Conservation (phyloP, 2,888 invertebrate species). For the Phragmatobia fuliginosa region DNA sequence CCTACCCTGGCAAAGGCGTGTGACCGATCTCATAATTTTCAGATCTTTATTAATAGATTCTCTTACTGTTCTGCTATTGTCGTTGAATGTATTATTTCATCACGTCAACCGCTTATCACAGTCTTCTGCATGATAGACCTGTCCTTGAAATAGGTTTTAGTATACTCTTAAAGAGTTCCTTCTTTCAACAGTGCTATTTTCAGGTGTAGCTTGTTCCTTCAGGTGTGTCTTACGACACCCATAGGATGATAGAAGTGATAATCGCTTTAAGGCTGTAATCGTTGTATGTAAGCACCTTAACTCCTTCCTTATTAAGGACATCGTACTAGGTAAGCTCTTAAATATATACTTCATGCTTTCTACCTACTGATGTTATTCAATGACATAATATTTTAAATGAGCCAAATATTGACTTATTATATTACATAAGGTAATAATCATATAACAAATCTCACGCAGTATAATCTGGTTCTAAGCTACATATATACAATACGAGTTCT, state of each 20-base stretch:
- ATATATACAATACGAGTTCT: too few relatives aligned
- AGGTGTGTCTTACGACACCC: too few relatives aligned
- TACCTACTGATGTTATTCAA: background rate
- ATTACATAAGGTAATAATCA: background rate
- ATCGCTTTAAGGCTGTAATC: constrained; percentile 32
- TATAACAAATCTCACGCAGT: too few relatives aligned
- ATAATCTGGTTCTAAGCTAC: too few relatives aligned
- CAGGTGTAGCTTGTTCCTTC: too few relatives aligned
- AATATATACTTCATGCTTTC: background rate
- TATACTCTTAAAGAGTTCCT: too few relatives aligned
- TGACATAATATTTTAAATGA: background rate
- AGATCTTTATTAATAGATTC: background rate
- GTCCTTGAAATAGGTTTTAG: too few relatives aligned
- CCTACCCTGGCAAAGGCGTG: background rate
- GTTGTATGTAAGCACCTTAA: constrained; percentile 32
- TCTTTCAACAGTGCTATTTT: too few relatives aligned
- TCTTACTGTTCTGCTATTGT: background rate
- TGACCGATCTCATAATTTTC: background rate
- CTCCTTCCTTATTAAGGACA: constrained; percentile 37
- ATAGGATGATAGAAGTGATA: constrained; percentile 22
- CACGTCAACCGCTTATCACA: too few relatives aligned
- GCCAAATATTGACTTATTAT: background rate
- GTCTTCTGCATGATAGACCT: too few relatives aligned
- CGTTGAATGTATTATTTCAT: background rate
- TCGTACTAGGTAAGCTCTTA: constrained; percentile 14